Base-by-base conservation (phyloP, 2,113 vertebrate genomes). In the Phaetusa simplex region DNA sequence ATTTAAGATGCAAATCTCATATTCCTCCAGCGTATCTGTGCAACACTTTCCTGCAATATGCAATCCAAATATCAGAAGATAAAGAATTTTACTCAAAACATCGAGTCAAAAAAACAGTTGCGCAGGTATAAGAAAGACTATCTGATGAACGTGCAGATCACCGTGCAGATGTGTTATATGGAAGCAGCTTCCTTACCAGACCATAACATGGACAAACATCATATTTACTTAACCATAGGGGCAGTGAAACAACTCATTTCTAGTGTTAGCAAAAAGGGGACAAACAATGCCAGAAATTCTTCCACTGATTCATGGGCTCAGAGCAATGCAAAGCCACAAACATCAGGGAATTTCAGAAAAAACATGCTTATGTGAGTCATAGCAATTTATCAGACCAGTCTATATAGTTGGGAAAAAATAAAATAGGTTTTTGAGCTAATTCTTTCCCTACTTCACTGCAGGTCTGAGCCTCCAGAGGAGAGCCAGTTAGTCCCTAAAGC, bases 341-440 rank as follows among this genome's bases (percentile, higher is more conserved):
- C 1, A 20, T 8, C 19, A 4, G 14, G 67, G 58, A 53, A 14
- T 23, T 29, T 8, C n/a, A 34, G 30, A 23, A 61, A 56, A 56
- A 12, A 36, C 0, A 3, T 14, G 23, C 21, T 27, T 13, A 7
- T 15, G 58, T 5, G 43, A 32, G 45, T 30, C 21, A 5, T 0
- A 58, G 40, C 22, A 4, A 15, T 12, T 14, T 15, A 19, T 11
- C 3, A 36, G 22, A 16, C 3, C 1, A 0, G 22, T 34, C 59
- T 3, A 0, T 1, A n/a, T 1, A 21, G 6, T 0, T 11, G 5
- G 77, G 23, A 47, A 26, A 47, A 47, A 84, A 42, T 0, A 2
- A 21, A 52, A 53, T 1, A 52, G 30, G 2, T 1, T 22, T 59
- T 53, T 49, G 50, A 36, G 27, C 20, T 64, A n/a, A 0, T 42